Evolutionary conservation across 1,140 invertebrate genomes (phyloP).

Genomic region (Cepaea nemoralis): DNA sequence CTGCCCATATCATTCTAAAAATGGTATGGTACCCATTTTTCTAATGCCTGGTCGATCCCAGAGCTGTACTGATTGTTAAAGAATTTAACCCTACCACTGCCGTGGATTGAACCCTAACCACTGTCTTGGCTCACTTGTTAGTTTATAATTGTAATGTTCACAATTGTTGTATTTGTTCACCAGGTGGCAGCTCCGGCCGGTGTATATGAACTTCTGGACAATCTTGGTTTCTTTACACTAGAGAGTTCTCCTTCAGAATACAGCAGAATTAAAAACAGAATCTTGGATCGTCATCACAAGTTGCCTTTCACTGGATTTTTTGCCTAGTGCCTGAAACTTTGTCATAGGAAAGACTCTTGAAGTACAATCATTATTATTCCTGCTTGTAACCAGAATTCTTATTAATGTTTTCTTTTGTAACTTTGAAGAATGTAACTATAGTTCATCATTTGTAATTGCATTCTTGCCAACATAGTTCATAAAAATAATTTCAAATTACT

Average conservation of each 20-base stretch:
- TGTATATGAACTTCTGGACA: constrained; percentile 66
- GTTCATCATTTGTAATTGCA: too few species aligned
- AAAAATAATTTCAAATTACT: too few species aligned
- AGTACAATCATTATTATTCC: not conserved
- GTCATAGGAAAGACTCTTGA: not conserved
- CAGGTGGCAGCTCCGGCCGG: constrained; percentile 66
- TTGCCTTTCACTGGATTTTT: constrained; percentile 35
- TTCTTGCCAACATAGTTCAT: too few species aligned
- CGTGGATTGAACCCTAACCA: too few species aligned
- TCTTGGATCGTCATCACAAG: constrained; percentile 32
- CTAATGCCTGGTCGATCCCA: too few species aligned
- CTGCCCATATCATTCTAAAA: too few species aligned
- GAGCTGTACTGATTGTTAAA: too few species aligned
- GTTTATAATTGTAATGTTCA: too few species aligned
- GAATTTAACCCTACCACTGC: too few species aligned
- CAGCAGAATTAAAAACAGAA: constrained; percentile 32
- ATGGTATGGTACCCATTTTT: too few species aligned
- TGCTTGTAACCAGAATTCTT: not conserved
- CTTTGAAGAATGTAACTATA: not conserved
- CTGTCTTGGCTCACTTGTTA: too few species aligned
- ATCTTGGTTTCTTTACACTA: constrained; percentile 67
- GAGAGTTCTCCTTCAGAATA: constrained; percentile 45
- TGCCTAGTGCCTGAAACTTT: constrained; percentile 20
- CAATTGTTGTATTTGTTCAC: constrained; percentile 23
- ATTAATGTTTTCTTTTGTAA: not conserved